Evolutionary conservation across 2,113 vertebrate genomes (phyloP).

Genomic region (Polyodon spathula): DNA sequence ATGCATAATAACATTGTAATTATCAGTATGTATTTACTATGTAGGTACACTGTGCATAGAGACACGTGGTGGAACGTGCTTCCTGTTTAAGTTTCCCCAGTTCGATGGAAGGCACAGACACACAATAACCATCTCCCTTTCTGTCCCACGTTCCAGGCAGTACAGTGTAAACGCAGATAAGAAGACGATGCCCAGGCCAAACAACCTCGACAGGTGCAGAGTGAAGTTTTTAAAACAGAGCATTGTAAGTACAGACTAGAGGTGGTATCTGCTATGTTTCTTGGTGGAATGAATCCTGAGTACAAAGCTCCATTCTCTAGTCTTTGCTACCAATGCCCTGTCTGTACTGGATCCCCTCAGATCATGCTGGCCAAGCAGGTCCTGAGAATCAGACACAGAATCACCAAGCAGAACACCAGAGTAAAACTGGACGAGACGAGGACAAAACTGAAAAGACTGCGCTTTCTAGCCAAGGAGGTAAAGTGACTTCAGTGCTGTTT

Average conservation of each 20-base stretch:
- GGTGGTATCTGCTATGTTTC: not conserved
- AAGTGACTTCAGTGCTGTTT: conserved; percentile 7
- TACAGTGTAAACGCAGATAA: conserved; percentile 57
- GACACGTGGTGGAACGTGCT: no score
- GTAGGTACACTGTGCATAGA: no score
- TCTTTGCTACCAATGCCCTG: not conserved
- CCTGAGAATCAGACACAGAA: conserved; percentile 38
- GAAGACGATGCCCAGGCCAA: conserved; percentile 65
- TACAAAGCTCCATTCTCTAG: no score
- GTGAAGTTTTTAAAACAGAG: conserved; percentile 63
- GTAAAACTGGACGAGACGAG: conserved; percentile 57
- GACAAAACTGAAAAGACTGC: conserved; percentile 64
- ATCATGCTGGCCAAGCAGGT: conserved; percentile 66
- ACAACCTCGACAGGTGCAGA: conserved; percentile 68
- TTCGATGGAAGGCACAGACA: no score
- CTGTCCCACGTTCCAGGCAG: conserved; percentile 54
- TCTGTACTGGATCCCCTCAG: conserved; percentile 26
- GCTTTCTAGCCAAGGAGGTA: conserved; percentile 74
- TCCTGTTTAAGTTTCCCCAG: no score
- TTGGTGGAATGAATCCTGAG: no score
- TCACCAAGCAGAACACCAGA: conserved; percentile 53
- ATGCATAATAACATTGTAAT: no score
- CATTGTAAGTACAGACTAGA: conserved; percentile 53
- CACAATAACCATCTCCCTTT: not conserved
- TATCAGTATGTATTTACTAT: no score